Evolutionary conservation across 2,888 invertebrate species (phyloP), one percentile per base, ranked within the genome.

Genomic region (Philopedon plagiatum): DNA sequence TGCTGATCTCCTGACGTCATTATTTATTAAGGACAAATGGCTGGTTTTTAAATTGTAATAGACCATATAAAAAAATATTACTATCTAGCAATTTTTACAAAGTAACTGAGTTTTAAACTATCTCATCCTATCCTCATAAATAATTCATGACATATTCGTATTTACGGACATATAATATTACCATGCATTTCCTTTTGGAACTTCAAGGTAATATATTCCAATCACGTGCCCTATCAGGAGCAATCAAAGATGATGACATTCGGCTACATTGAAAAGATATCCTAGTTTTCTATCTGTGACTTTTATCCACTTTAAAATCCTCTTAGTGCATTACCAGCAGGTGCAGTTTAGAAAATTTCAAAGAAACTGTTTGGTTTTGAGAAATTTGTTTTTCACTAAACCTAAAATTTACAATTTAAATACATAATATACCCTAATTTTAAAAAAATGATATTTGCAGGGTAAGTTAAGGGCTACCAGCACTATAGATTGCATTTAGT

Each of bases 191-290:
- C 58, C 58, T 58, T 58, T 66, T 49, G 37, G 29, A 66, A 19
- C 32, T 37, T 44, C 32, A 29, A 46, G 32, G 57, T 34, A 58
- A 66, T 23, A 66, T 54, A 68, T 68, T 68, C 68, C 26, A 41
- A 68, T 54, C 68, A 68, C 68, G 68, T 44, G 61, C 54, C 61
- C 68, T 68, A 68, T 61, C 68, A 68, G 39, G 7, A 39, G 68
- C 68, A 68, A 68, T 68, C 68, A 68, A 54, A 26, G 54, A 62
- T 61, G 56, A 68, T 68, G 68, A 68, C 68, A 44, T 62, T 68
- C 61, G 54, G 61, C 62, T 62, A 68, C 61, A 68, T 68, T 62
- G 54, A 62, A 68, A 68, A 49, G 44, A 34, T 66, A 54, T 68
- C 18, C 46, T 13, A 34, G 46, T 34, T 44, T 57, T 29, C 44